Percentiles rank a stretch among this genome's conserved stretches.
Evolutionary conservation across 2,797 vertebrate species (phyloP).

Genomic region (Botia kubotai): DNA sequence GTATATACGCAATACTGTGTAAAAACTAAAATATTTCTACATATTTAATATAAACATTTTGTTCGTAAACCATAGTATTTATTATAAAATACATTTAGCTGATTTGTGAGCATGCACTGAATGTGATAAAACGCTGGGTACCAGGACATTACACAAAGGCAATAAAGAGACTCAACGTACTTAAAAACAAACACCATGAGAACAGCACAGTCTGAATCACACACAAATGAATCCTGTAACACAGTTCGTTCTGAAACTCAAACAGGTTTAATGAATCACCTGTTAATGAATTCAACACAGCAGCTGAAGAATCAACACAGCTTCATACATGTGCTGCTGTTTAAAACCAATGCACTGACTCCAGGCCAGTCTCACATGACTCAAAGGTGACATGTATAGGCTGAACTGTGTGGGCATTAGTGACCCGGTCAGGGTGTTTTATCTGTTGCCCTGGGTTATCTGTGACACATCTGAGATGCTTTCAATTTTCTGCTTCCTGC

Average conservation of each 20-base stretch:
- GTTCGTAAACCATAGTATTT: too few species aligned
- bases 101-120: too few species aligned
- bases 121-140: too few species aligned
- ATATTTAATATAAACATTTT: too few species aligned
- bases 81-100: too few species aligned
- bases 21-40: too few species aligned
- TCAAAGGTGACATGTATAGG: conserved; percentile 21
- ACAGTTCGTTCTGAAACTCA: neutral
- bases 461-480: conserved; percentile 61
- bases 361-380: conserved; percentile 22
- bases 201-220: neutral
- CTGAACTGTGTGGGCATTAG: conserved; percentile 14
- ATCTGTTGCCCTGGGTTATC: conserved; percentile 53
- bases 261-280: too few species aligned
- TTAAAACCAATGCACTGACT: conserved; percentile 9
- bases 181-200: neutral
- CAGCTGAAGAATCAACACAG: neutral
- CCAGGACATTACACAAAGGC: neutral
- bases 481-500: conserved; percentile 60
- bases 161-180: neutral
- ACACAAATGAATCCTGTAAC: neutral
- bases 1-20: too few species aligned
- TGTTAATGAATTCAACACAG: too few species aligned
- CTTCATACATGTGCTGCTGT: neutral
- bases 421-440: conserved; percentile 54